Percentiles rank a stretch among this genome's conserved stretches.
These are phyloP conservation scores for Phengaris arion DNA, from an alignment of 2,888 invertebrate species.

Conservation along the genomic window DNA sequence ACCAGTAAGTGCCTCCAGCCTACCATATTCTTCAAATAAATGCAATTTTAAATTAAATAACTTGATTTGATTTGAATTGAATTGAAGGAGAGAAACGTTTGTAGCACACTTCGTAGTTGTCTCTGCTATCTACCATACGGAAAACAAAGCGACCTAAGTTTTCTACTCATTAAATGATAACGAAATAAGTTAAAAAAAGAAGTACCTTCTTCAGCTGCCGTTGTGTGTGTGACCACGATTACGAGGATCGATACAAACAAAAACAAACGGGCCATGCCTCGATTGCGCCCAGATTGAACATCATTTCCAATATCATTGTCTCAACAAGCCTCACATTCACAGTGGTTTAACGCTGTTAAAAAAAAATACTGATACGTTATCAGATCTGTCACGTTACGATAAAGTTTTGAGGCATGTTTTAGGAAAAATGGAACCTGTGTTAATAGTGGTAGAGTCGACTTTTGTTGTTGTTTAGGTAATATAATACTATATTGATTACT, in stretches of 20 bases:
- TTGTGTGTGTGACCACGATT: neutral
- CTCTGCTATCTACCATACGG: no score
- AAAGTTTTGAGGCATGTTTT: constrained; percentile 29
- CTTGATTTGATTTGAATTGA: neutral
- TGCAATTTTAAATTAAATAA: no score
- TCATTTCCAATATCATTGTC: constrained; percentile 27
- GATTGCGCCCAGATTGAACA: neutral
- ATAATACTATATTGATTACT: constrained; percentile 31
- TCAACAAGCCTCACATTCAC: constrained; percentile 4
- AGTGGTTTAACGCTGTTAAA: constrained; percentile 37
- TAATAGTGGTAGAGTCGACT: neutral
- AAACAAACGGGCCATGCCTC: constrained; percentile 21
- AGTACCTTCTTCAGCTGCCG: constrained; percentile 1
- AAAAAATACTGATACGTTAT: constrained; percentile 62
- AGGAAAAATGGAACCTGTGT: neutral
- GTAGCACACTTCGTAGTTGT: no score
- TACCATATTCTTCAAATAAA: no score
- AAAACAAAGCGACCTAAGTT: no score
- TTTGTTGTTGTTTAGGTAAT: neutral
- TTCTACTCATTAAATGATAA: neutral
- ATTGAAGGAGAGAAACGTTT: neutral
- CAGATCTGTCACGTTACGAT: constrained; percentile 56
- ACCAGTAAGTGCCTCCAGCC: no score
- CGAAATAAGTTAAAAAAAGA: neutral
- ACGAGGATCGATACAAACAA: neutral